Evolutionary conservation across 2,797 vertebrate genomes (phyloP).

Genomic region (Sebastes ruberrimus): DNA sequence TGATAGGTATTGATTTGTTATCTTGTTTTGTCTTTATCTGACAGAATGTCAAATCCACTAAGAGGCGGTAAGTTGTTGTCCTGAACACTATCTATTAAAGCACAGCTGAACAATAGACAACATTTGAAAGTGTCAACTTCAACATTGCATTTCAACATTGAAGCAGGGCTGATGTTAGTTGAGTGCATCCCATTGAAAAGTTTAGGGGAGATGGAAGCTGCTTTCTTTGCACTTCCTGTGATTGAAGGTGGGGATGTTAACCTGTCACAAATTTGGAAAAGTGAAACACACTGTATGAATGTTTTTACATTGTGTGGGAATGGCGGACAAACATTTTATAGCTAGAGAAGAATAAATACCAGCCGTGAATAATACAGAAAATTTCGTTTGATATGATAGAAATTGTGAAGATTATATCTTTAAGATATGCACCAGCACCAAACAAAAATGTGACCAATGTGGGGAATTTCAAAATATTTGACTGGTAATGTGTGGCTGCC

Average conservation of each 20-base stretch:
- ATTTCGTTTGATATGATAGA: too few species aligned
- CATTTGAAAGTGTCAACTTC: not conserved
- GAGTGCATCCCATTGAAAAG: too few species aligned
- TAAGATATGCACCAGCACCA: not conserved
- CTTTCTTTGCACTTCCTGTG: not conserved
- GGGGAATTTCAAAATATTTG: not conserved
- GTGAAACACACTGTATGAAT: not conserved
- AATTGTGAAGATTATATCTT: not conserved
- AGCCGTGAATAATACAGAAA: not conserved
- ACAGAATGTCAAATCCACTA: conserved; percentile 25
- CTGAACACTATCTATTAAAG: not conserved
- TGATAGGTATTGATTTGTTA: rapidly evolving
- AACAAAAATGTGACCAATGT: not conserved
- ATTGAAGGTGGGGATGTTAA: not conserved
- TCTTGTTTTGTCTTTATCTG: not conserved
- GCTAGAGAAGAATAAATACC: not conserved
- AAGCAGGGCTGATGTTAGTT: not conserved
- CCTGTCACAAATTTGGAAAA: not conserved
- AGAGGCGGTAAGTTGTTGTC: not conserved
- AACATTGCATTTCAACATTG: not conserved
- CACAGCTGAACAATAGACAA: not conserved
- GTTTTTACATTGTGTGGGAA: not conserved
- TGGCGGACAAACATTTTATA: not conserved
- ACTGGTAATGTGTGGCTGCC: not conserved
- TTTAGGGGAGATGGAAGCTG: not conserved